Base-by-base conservation (phyloP, 2,888 invertebrate genomes). In the Marronus borbonicus region DNA sequence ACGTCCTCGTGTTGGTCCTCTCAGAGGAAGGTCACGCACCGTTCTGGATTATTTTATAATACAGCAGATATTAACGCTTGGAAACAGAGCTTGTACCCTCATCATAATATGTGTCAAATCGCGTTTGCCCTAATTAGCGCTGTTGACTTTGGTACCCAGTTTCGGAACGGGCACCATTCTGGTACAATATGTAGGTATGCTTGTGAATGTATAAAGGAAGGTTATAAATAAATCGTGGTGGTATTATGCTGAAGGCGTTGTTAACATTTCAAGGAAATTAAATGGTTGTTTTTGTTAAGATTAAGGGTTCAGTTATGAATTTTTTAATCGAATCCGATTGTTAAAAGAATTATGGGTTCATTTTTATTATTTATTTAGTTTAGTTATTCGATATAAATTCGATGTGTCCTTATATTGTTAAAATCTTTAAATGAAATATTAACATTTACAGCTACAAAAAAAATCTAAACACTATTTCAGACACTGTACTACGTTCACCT, bases 41-140 rank as follows among this genome's bases (percentile, higher is more conserved):
- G 31, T 31, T 50, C 31, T 14, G 28, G 69, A 69, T 52, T 69
- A 69, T 55, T 69, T 31, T 31, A 58, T 60, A 72, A 72, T 72
- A 58, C 72, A 44, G 20, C 39, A 20, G 58, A 72, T 72, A 72
- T 72, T 72, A 72, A 69, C 50, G 39, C 58, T 72, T 39, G 58
- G 20, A 58, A 58, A 36, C 12, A 39, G 72, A 24, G 72, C 58
- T 17, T 58, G 17, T 36, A 72, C 72, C 72, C 72, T 72, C 72
- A 44, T 72, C 72, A 72, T 72, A 72, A 72, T 72, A 72, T 72
- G 55, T 72, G 72, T 72, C 72, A 72, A 72, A 58, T 72, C 58
- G 58, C 58, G 58, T 72, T 72, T 55, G 58, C 39, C 36, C 72
- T 72, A 72, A 72, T 72, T 72, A 39, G 58, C 20, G 39, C 39